Conservation (phyloP, 2,113 vertebrate species). For the Ceyx melanurus region DNA sequence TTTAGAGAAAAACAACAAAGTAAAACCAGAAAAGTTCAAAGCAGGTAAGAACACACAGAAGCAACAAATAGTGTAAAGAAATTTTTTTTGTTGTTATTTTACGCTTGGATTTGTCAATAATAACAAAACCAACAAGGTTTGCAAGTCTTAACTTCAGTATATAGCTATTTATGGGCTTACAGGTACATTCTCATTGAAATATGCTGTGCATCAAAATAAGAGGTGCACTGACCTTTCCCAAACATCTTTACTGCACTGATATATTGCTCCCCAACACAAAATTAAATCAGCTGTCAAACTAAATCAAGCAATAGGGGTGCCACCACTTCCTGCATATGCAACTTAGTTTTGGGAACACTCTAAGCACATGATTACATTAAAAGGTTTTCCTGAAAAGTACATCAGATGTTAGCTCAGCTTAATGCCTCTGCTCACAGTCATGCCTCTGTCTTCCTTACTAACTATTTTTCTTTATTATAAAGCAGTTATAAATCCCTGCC, state of each 20-base stretch:
- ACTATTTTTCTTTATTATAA: conserved; percentile 5
- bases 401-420: background rate
- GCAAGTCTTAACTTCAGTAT: background rate
- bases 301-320: background rate
- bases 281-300: background rate
- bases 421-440: background rate
- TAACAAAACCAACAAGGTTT: background rate
- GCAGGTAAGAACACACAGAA: background rate
- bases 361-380: background rate
- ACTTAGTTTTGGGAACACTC: background rate
- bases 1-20: background rate
- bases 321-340: background rate
- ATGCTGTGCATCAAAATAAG: background rate
- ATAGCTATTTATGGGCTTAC: background rate
- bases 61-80: background rate
- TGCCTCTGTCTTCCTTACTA: background rate
- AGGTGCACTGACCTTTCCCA: background rate
- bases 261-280: background rate
- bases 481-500: conserved; percentile 9
- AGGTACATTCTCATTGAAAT: background rate
- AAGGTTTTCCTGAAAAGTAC: conserved; percentile 13
- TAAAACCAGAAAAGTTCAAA: background rate
- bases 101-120: background rate
- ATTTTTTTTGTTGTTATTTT: background rate
- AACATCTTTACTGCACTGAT: background rate